Evolutionary conservation across 2,113 vertebrate genomes (phyloP).

Genomic region (Suncus etruscus): DNA sequence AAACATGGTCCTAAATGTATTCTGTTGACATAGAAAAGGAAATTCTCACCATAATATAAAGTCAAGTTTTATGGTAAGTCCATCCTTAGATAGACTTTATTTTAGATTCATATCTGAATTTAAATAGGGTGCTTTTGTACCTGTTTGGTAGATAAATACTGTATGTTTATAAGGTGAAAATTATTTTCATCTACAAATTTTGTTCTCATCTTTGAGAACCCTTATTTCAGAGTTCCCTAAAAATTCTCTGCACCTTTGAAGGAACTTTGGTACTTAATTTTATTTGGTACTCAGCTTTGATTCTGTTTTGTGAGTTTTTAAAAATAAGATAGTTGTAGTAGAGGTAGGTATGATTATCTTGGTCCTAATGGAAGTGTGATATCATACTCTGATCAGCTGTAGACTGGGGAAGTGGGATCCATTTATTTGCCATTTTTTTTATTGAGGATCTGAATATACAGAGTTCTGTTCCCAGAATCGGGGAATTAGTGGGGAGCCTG

Average conservation of each 20-base stretch:
- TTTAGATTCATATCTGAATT: background rate
- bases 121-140: background rate
- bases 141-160: background rate
- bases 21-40: background rate
- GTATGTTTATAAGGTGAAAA: background rate
- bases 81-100: background rate
- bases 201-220: background rate
- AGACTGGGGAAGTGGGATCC: background rate
- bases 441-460: background rate
- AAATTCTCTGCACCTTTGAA: slow-evolving; percentile 25
- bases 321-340: background rate
- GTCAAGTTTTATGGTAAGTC: slow-evolving; percentile 3
- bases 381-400: background rate
- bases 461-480: background rate
- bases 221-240: slow-evolving; percentile 8
- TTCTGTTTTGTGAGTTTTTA: slow-evolving; percentile 51
- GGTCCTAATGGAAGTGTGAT: background rate
- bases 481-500: background rate
- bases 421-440: slow-evolving; percentile 45
- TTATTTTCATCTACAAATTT: slow-evolving; percentile 17
- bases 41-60: background rate
- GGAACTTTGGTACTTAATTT: background rate
- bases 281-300: background rate
- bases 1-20: background rate
- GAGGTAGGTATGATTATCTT: slow-evolving; percentile 4